phyloP scores from a whole-genome alignment of 1,140 invertebrate species.

The Dendroctonus valens region DNA sequence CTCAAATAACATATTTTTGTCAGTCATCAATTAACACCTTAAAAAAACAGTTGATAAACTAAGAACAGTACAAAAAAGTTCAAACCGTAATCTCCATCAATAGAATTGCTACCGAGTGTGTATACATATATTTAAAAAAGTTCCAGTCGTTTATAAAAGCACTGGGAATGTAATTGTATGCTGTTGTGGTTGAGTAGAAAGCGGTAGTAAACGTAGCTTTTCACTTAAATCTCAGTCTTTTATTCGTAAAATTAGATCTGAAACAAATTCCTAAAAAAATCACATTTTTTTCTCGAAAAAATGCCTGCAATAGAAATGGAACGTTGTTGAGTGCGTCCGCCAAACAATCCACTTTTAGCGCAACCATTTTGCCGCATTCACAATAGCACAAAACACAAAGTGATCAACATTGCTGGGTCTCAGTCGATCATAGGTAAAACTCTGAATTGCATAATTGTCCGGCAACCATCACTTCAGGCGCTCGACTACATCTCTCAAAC shows the following conservation, averaged over 20 bases:
- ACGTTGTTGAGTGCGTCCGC: too few species aligned
- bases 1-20: too few species aligned
- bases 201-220: neutral
- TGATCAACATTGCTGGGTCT: too few species aligned
- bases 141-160: slow-evolving; percentile 36
- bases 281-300: too few species aligned
- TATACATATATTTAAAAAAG: slow-evolving; percentile 9
- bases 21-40: neutral
- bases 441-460: too few species aligned
- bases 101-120: neutral
- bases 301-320: too few species aligned
- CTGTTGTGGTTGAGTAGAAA: neutral
- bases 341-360: neutral
- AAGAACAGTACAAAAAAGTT: slow-evolving; percentile 14
- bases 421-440: too few species aligned
- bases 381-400: slow-evolving; percentile 1
- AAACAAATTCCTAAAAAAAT: too few species aligned
- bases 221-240: slow-evolving; percentile 13
- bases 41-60: slow-evolving; percentile 7
- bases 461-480: too few species aligned
- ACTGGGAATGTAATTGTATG: slow-evolving; percentile 43
- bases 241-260: slow-evolving; percentile 8
- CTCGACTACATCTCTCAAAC: slow-evolving; percentile 3
- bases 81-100: slow-evolving; percentile 27
- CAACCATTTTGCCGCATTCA: neutral